phyloP scores from a whole-genome alignment of 2,113 vertebrate genomes.

The Dinomys branickii region DNA sequence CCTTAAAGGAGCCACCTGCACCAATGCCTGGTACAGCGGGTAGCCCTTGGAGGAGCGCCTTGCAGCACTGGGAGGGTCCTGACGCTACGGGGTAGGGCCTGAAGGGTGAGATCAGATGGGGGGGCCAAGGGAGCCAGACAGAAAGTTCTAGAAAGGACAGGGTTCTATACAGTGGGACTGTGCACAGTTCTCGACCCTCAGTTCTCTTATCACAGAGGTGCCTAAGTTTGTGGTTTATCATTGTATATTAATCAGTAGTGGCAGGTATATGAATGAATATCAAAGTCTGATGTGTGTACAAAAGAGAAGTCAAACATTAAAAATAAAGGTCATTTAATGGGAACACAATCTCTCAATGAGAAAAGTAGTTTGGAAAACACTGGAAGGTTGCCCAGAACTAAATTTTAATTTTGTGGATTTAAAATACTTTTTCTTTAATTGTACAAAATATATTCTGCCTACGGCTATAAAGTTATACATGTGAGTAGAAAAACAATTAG shows the following conservation, averaged over 20 bases:
- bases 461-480: constrained; percentile 27
- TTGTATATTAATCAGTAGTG: not conserved
- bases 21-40: rapidly evolving
- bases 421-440: constrained; percentile 38
- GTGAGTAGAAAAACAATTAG: constrained; percentile 71
- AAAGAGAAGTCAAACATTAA: not conserved
- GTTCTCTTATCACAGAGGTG: not conserved
- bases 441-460: not conserved
- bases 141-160: rapidly evolving
- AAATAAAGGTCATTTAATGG: not conserved
- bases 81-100: not conserved
- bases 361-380: not conserved
- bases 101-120: not conserved
- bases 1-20: not conserved
- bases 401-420: constrained; percentile 19
- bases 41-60: rapidly evolving
- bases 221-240: not conserved
- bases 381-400: not conserved
- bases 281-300: not conserved
- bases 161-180: not conserved
- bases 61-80: not conserved
- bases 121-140: not conserved
- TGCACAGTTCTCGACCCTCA: not conserved
- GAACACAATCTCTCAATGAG: not conserved
- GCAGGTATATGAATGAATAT: not conserved